These are phyloP conservation scores for Schrankia costaestrigalis DNA, from an alignment of 2,888 invertebrate genomes.

Conservation along the genomic window DNA sequence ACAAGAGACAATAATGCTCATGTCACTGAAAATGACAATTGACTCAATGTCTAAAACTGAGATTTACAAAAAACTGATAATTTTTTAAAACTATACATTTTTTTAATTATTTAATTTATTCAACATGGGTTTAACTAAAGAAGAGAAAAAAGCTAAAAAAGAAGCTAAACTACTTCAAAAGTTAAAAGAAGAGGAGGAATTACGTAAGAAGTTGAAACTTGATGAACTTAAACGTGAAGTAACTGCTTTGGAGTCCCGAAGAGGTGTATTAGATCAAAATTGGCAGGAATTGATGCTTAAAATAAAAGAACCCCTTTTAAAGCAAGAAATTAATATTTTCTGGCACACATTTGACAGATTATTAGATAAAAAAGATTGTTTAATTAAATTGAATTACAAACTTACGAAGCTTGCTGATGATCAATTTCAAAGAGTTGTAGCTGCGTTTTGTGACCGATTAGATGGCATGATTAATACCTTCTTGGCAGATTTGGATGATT, in stretches of 20 bases:
- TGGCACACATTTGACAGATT: constrained; percentile 77
- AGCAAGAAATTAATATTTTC: constrained; percentile 62
- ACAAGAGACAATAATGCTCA: no score
- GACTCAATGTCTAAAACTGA: no score
- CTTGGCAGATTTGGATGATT: constrained; percentile 51
- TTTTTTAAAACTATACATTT: no score
- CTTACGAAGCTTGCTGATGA: constrained; percentile 82
- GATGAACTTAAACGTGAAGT: constrained; percentile 61
- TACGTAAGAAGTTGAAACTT: constrained; percentile 48
- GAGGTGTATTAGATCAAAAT: constrained; percentile 53
- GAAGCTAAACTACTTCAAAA: constrained; percentile 61
- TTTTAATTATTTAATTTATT: no score
- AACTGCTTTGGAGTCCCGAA: constrained; percentile 47
- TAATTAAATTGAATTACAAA: constrained; percentile 77
- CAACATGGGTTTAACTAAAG: constrained; percentile 55
- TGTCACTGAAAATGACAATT: no score
- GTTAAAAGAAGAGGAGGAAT: constrained; percentile 44
- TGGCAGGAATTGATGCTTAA: constrained; percentile 65
- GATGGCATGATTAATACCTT: constrained; percentile 81
- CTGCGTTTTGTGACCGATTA: constrained; percentile 82
- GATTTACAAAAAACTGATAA: no score
- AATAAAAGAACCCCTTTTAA: constrained; percentile 67
- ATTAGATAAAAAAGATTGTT: constrained; percentile 80
- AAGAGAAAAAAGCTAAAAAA: constrained; percentile 61
- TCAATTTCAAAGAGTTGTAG: constrained; percentile 83